These are phyloP conservation scores for Agrilus biguttatus DNA, from an alignment of 2,888 invertebrate genomes.

Conservation along the genomic window DNA sequence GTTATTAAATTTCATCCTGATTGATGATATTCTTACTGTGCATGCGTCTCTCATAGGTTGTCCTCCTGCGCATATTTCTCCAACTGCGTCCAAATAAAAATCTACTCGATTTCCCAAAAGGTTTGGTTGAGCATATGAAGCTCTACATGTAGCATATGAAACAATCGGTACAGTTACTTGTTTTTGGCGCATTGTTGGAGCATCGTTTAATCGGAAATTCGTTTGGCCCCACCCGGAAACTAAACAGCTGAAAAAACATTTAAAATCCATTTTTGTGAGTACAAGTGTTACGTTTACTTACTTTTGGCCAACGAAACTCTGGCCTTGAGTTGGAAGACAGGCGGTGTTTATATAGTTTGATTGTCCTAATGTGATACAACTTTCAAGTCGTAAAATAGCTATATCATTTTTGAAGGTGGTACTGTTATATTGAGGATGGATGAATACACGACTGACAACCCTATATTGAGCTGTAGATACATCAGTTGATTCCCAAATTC, in stretches of 20 bases:
- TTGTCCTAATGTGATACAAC: slow-evolving; percentile 38
- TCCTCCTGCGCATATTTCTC: slow-evolving; percentile 29
- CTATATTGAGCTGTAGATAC: slow-evolving; percentile 10
- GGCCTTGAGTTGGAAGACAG: slow-evolving; percentile 38
- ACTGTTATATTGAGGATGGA: slow-evolving; percentile 51
- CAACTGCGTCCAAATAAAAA: slow-evolving; percentile 20
- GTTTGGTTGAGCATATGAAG: slow-evolving; percentile 15
- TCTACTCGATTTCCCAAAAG: slow-evolving; percentile 21
- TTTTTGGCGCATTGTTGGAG: slow-evolving; percentile 44
- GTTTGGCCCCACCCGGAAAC: slow-evolving; percentile 84
- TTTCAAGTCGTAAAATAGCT: slow-evolving; percentile 57
- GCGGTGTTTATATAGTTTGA: slow-evolving; percentile 45
- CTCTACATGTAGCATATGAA: slow-evolving; percentile 33
- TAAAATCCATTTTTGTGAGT: not conserved
- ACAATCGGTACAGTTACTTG: slow-evolving; percentile 63
- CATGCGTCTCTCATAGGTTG: slow-evolving; percentile 22
- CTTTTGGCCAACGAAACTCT: slow-evolving; percentile 18
- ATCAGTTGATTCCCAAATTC: slow-evolving; percentile 11
- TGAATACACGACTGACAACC: slow-evolving; percentile 15
- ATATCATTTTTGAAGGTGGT: slow-evolving; percentile 67
- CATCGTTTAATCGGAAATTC: slow-evolving; percentile 38
- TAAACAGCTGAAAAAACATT: slow-evolving; percentile 33
- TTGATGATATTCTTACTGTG: slow-evolving; percentile 16
- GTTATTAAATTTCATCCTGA: too few species aligned
- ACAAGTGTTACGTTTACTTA: slow-evolving; percentile 4